phyloP scores from a whole-genome alignment of 2,113 vertebrate genomes.

The Leucosticte australis region DNA sequence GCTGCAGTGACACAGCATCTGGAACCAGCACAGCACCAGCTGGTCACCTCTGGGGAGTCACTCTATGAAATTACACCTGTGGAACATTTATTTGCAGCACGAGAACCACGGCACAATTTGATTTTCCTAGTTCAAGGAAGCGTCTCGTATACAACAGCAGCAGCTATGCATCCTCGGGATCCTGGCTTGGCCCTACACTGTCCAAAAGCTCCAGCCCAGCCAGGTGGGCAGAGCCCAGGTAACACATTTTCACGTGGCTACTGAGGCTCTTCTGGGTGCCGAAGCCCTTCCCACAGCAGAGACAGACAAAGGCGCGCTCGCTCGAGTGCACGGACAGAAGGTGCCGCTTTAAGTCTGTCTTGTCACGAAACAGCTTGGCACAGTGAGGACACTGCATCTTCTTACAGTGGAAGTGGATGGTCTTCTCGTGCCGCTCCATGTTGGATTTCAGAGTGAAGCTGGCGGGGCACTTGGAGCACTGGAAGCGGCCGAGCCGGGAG shows the following conservation, averaged over 20 bases:
- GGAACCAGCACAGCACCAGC: not conserved
- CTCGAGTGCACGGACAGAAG: constrained; percentile 75
- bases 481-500: constrained; percentile 69
- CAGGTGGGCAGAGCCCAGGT: constrained; percentile 61
- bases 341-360: constrained; percentile 77
- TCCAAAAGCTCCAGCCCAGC: not conserved
- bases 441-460: constrained; percentile 85
- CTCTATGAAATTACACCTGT: not conserved
- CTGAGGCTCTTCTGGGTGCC: constrained; percentile 79
- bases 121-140: not conserved
- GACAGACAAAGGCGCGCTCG: constrained; percentile 68
- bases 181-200: constrained; percentile 1
- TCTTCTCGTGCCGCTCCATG: constrained; percentile 80
- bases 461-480: constrained; percentile 78
- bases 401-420: constrained; percentile 80
- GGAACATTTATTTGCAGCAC: not conserved
- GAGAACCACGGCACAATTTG: not conserved
- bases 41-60: not conserved
- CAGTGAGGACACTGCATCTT: constrained; percentile 79
- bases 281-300: constrained; percentile 76
- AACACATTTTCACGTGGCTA: constrained; percentile 75
- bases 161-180: not conserved
- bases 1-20: not conserved
- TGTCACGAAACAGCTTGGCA: constrained; percentile 75
- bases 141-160: accelerated